These are phyloP conservation scores for Ormyrus thymus DNA, from an alignment of 2,888 invertebrate genomes.

Conservation along the genomic window DNA sequence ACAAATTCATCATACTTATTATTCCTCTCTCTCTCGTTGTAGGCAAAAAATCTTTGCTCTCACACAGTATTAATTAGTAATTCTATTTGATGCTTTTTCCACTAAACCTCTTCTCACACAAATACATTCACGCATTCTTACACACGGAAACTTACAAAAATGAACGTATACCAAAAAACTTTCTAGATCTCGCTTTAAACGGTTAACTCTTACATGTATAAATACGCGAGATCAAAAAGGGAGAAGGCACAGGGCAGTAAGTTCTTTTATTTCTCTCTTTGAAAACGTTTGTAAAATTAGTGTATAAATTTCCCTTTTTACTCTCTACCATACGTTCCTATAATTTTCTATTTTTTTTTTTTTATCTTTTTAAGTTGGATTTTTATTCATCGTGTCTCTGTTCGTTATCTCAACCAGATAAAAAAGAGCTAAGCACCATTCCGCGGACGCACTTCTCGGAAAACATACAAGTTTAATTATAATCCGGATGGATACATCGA, in stretches of 20 bases:
- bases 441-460: constrained; percentile 11
- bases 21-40: constrained; percentile 46
- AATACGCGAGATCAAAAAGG: constrained; percentile 58
- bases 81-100: constrained; percentile 50
- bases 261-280: constrained; percentile 15
- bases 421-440: constrained; percentile 49
- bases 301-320: constrained; percentile 41
- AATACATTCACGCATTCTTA: constrained; percentile 13
- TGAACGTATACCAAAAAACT: constrained; percentile 30
- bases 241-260: constrained; percentile 69
- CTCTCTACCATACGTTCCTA: constrained; percentile 34
- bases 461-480: constrained; percentile 19
- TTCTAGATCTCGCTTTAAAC: constrained; percentile 46
- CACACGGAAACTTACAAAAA: constrained; percentile 41
- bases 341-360: constrained; percentile 11
- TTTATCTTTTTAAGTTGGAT: background rate
- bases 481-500: constrained; percentile 9
- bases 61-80: constrained; percentile 49
- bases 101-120: constrained; percentile 28
- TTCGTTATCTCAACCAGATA: constrained; percentile 32
- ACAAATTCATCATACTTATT: constrained; percentile 67
- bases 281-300: background rate
- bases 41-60: constrained; percentile 37
- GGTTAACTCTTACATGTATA: constrained; percentile 39
- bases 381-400: constrained; percentile 14